Percentiles rank a stretch among this genome's conserved stretches.
These are phyloP conservation scores for Tonatia bakeri DNA, from an alignment of 2,113 vertebrate genomes.

Conservation along the genomic window DNA sequence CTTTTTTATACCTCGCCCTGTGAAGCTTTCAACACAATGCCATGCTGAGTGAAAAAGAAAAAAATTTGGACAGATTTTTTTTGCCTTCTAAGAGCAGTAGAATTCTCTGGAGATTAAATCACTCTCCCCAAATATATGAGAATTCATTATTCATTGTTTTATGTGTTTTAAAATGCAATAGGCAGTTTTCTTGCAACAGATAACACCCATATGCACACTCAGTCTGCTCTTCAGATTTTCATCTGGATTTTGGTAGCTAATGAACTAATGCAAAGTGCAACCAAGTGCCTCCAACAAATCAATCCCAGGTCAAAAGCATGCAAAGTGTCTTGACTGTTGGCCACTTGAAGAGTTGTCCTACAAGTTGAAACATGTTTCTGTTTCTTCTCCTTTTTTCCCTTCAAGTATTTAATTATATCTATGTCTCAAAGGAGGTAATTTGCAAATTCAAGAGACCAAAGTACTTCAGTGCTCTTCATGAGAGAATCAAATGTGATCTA, in stretches of 20 bases:
- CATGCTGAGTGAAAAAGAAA: conserved; percentile 80
- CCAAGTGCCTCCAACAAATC: conserved; percentile 73
- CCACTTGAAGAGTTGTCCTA: conserved; percentile 66
- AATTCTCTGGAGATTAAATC: conserved; percentile 83
- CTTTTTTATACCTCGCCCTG: conserved; percentile 83
- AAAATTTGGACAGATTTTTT: conserved; percentile 82
- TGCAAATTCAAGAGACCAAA: conserved; percentile 76
- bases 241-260: conserved; percentile 80
- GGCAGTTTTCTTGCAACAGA: conserved; percentile 65
- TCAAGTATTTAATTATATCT: conserved; percentile 79
- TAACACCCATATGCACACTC: conserved; percentile 60
- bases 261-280: conserved; percentile 77
- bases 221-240: conserved; percentile 76
- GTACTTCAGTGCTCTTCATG: conserved; percentile 66
- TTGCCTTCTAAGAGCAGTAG: conserved; percentile 84
- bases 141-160: conserved; percentile 77
- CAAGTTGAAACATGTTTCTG: conserved; percentile 68
- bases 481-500: conserved; percentile 79
- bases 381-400: conserved; percentile 60
- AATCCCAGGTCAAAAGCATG: conserved; percentile 51
- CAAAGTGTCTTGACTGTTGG: conserved; percentile 65
- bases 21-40: conserved; percentile 82
- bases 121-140: conserved; percentile 78
- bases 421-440: conserved; percentile 74
- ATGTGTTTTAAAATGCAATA: conserved; percentile 48